Evolutionary conservation across 2,113 vertebrate species (phyloP).

Genomic region (Oryzias woworae): DNA sequence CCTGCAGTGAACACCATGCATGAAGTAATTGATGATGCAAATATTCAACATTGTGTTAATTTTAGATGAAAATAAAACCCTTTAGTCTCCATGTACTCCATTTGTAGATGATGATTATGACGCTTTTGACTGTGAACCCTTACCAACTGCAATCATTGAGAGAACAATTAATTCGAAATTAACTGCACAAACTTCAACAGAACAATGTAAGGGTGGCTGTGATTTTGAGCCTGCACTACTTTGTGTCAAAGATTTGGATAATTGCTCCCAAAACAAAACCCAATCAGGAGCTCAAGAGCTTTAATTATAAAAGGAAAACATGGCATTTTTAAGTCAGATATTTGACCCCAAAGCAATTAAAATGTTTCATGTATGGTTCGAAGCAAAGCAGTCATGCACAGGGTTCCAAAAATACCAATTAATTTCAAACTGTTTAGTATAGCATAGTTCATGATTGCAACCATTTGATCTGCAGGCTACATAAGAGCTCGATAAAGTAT

Average conservation of each 20-base stretch:
- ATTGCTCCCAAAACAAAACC: slow-evolving; percentile 18
- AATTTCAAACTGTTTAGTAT: slow-evolving; percentile 22
- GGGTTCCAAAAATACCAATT: slow-evolving; percentile 48
- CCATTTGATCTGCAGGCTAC: slow-evolving; percentile 15
- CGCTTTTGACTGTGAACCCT: slow-evolving; percentile 1
- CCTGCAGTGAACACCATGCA: too few species aligned
- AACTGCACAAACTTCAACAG: slow-evolving; percentile 13
- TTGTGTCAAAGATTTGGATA: slow-evolving; percentile 20
- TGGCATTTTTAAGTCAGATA: slow-evolving; percentile 11
- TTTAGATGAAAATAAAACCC: background rate
- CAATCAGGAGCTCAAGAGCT: slow-evolving; percentile 25
- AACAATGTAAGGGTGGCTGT: slow-evolving; percentile 8
- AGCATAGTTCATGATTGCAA: slow-evolving; percentile 33
- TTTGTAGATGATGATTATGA: background rate
- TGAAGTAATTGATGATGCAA: background rate
- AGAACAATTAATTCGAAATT: slow-evolving; percentile 29
- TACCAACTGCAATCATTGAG: slow-evolving; percentile 14
- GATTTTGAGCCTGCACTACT: slow-evolving; percentile 11
- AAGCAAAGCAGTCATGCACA: slow-evolving; percentile 37
- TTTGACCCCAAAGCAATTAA: slow-evolving; percentile 50
- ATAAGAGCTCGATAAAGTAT: slow-evolving; percentile 13
- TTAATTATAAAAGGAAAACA: slow-evolving; percentile 5
- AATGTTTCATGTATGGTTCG: slow-evolving; percentile 34
- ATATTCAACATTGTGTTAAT: background rate
- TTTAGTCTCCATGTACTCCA: background rate